Conservation (phyloP, 1,140 invertebrate species). For the Drosophila novamexicana region DNA sequence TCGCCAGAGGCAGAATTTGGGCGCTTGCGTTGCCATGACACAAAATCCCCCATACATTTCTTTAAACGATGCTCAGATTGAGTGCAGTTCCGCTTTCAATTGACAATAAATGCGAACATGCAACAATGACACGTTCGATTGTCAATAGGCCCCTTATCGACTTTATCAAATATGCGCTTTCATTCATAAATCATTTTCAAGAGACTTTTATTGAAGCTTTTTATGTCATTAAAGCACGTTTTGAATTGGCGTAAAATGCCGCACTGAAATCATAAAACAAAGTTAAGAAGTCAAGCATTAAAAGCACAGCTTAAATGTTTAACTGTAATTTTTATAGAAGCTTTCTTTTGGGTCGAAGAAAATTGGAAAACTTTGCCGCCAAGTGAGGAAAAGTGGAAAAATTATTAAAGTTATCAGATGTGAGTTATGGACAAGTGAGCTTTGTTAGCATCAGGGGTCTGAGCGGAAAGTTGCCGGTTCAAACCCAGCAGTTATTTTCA, state of each 20-base stretch:
- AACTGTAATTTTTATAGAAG: too few species aligned
- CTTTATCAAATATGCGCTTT: conserved; percentile 26
- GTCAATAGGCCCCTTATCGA: conserved; percentile 5
- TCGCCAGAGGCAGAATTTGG: conserved; percentile 13
- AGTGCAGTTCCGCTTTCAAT: conserved; percentile 38
- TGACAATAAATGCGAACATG: conserved; percentile 24
- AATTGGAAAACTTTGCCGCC: too few species aligned
- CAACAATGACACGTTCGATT: conserved; percentile 50
- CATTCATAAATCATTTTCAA: conserved; percentile 44
- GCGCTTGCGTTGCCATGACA: conserved; percentile 16
- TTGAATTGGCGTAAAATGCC: background rate
- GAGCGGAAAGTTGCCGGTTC: too few species aligned
- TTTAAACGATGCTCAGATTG: background rate
- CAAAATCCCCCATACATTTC: conserved; percentile 8
- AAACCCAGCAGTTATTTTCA: too few species aligned
- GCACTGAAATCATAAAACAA: background rate
- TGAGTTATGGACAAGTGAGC: too few species aligned
- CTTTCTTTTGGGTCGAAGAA: too few species aligned
- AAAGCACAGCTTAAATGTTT: too few species aligned
- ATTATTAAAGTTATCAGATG: too few species aligned
- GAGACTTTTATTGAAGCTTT: background rate
- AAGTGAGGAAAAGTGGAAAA: too few species aligned
- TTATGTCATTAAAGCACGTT: conserved; percentile 31
- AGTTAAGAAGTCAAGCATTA: background rate
- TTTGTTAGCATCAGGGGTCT: too few species aligned